Base-by-base conservation (phyloP, 2,113 vertebrate genomes). In the Cavia porcellus region DNA sequence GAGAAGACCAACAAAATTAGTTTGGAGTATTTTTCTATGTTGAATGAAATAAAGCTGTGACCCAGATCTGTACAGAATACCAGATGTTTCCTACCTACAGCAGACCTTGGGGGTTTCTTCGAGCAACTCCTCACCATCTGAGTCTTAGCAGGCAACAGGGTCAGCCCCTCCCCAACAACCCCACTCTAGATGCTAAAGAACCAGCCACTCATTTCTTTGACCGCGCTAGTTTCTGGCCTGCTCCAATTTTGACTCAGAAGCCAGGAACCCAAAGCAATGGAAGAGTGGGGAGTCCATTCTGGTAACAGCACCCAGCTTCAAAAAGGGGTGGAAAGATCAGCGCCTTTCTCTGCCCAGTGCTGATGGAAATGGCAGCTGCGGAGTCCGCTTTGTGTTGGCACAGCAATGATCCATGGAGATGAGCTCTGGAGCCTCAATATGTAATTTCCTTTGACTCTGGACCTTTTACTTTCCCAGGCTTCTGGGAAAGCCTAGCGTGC, bases 11-110 rank as follows among this genome's bases (percentile, higher is more conserved):
- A 92, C 32, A 52, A 59, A 77, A 45, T 93, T 32, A 91, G 30
- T 84, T 57, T 35, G 45, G 42, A 89, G 32, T 70, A 86, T 38
- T 96, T 93, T 95, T 95, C 68, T 81, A 93, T 93, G 1, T 20
- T 96, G 80, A 35, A 57, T 81, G 70, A 96, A 90, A 92, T 82
- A 38, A 95, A 84, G 9, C 66, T 74, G 38, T 79, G 87, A 89
- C 57, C 90, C 94, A 86, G n/a, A 83, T 91, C 45, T 83, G 13
- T 62, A 80, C 7, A 66, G 81, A 82, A 64, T 14, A 35, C 52
- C 62, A 86, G 74, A 81, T 32, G 25, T 57, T 72, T 85, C 42
- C 82, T 68, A 82, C 64, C 64, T 92, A 2, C 5, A 70, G 62
- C 14, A 61, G 70, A 92, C 30, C 32, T 75, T 66, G 50, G 50